Base-by-base conservation (phyloP, 2,113 vertebrate species). In the Ramphastos sulfuratus region DNA sequence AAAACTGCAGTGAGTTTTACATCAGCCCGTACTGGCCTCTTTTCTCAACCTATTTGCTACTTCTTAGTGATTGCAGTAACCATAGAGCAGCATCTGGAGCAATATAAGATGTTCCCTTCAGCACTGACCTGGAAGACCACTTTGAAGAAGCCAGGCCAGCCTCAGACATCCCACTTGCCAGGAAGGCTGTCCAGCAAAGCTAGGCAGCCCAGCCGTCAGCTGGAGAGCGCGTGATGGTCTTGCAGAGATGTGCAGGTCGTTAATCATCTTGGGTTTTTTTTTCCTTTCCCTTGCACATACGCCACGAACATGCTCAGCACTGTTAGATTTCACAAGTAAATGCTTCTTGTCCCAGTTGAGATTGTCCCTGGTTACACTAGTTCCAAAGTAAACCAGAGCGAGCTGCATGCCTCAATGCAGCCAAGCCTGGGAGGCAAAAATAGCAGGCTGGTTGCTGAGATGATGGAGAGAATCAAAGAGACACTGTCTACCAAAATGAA, bases 321-420 rank as follows among this genome's bases (percentile, higher is more conserved):
- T 94, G 95, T 55, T 84, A 94, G 30, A 95, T 96, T 96, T 94
- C 94, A 79, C 95, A 87, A 23, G 92, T 10, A 11, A 93, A 48
- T 35, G 83, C 61, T 93, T 80, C 89, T 15, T 9, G 82, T 81
- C 59, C 87, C 85, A 33, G 3, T 20, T 4, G 75, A 81, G 82
- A 75, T 42, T 81, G 66, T 66, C 44, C 2, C 63, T 74, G 77
- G 17, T 64, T 87, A 1, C 63, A 2, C 73, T 27, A 30, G 55
- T 86, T 92, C 91, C 91, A 90, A 39, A 92, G 92, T 37, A 87
- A 92, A 89, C 92, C 73, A 64, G 60, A 55, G 52, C 24, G 15
- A 85, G 80, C 87, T 59, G 42, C 65, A 19, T 81, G 86, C 67
- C 31, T 94, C 79, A 66, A 77, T 14, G 78, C 76, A 80, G 93